Percentiles rank a stretch among this genome's conserved stretches.
phyloP scores from a whole-genome alignment of 2,797 vertebrate species.

The Clamator glandarius region DNA sequence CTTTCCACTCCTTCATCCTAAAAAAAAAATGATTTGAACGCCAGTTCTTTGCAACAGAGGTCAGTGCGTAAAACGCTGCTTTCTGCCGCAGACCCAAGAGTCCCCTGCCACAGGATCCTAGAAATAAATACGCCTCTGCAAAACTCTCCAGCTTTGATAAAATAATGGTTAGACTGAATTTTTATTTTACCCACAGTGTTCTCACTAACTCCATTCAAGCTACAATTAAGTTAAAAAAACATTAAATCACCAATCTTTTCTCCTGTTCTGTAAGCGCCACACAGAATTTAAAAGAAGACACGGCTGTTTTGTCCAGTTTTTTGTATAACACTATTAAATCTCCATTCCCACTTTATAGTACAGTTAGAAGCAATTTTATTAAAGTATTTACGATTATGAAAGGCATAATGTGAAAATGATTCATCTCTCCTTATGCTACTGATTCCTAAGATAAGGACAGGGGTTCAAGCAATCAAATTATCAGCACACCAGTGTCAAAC shows the following conservation, averaged over 20 bases:
- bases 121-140: conserved; percentile 29
- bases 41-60: background rate
- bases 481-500: background rate
- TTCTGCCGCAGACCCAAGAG: conserved; percentile 25
- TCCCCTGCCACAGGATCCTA: background rate
- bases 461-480: conserved; percentile 11
- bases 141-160: conserved; percentile 38
- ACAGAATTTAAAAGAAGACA: background rate
- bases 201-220: background rate
- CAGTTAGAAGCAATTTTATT: conserved; percentile 29
- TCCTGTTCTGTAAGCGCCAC: background rate
- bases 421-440: background rate
- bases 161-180: conserved; percentile 27
- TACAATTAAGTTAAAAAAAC: conserved; percentile 26
- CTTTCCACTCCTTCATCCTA: background rate
- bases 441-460: background rate
- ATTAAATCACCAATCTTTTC: background rate
- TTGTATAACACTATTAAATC: conserved; percentile 1
- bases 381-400: conserved; percentile 42
- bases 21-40: background rate
- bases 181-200: conserved; percentile 31
- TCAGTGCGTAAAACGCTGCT: background rate
- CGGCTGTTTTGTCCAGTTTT: background rate
- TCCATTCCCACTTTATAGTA: conserved; percentile 8
- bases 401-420: conserved; percentile 21